phyloP scores from a whole-genome alignment of 2,797 vertebrate species.

The Columba guinea region DNA sequence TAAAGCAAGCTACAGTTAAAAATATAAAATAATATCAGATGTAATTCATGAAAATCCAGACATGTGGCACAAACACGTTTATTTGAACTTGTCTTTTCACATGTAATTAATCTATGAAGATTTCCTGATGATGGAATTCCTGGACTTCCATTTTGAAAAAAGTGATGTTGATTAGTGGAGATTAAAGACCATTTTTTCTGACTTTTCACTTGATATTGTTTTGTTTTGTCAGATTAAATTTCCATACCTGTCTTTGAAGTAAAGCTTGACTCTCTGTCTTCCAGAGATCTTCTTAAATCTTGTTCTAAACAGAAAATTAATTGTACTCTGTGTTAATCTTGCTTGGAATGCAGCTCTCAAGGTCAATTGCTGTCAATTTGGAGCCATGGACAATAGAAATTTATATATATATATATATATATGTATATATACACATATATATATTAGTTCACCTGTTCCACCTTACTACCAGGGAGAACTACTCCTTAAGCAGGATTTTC shows the following conservation, averaged over 20 bases:
- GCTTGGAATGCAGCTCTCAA: background rate
- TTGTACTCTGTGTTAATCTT: background rate
- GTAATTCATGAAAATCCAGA: background rate
- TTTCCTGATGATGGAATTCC: background rate
- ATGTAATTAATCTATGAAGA: background rate
- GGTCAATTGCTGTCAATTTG: background rate
- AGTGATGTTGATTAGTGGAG: background rate
- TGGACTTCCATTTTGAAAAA: conserved; percentile 6
- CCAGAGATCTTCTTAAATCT: conserved; percentile 18
- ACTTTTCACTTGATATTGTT: background rate
- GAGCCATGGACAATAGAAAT: background rate
- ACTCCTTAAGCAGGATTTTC: background rate
- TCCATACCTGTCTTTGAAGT: background rate
- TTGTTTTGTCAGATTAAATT: conserved; percentile 23
- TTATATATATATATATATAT: too few species aligned
- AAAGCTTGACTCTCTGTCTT: conserved; percentile 17
- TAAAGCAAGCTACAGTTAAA: background rate
- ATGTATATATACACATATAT: too few species aligned
- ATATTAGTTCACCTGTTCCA: background rate
- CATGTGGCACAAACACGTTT: background rate
- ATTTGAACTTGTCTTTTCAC: background rate
- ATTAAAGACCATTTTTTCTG: background rate
- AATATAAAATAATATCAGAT: background rate
- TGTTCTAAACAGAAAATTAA: conserved; percentile 9
- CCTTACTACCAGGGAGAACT: background rate